Conservation (phyloP, 2,888 invertebrate genomes). For the Drosophila cognata region DNA sequence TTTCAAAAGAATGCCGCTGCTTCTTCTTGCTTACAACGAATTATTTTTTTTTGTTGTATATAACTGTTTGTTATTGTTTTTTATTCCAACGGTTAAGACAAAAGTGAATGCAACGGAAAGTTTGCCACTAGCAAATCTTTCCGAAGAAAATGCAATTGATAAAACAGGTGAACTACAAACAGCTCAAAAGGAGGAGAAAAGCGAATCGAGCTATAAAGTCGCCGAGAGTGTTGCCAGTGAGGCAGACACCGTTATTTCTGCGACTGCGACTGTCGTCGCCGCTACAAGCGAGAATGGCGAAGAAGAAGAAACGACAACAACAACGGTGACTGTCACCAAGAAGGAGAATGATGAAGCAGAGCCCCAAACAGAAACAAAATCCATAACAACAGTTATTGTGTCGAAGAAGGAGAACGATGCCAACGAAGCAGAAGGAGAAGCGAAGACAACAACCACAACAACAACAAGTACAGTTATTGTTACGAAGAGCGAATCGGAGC, state of each 20-base stretch:
- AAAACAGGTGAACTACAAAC: constrained; percentile 6
- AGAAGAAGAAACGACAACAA: constrained; percentile 12
- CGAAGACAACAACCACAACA: constrained; percentile 1
- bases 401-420: constrained; percentile 16
- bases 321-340: neutral
- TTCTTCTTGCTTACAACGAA: neutral
- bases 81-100: constrained; percentile 29
- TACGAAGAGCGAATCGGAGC: constrained; percentile 9
- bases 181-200: constrained; percentile 4
- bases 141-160: constrained; percentile 20
- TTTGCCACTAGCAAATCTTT: constrained; percentile 13
- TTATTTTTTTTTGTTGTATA: neutral
- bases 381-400: constrained; percentile 19
- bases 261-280: neutral
- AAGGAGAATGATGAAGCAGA: constrained; percentile 2
- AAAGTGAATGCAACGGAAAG: constrained; percentile 28
- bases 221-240: neutral
- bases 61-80: constrained; percentile 21
- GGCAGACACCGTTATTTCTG: neutral
- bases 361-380: constrained; percentile 11
- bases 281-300: constrained; percentile 5
- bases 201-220: constrained; percentile 5
- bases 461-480: constrained; percentile 17
- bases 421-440: neutral
- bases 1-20: neutral